A percentile compares a stretch with the other conserved stretches of the same genome.
phyloP scores from a whole-genome alignment of 2,888 invertebrate species.

The Pinctada fucata region DNA sequence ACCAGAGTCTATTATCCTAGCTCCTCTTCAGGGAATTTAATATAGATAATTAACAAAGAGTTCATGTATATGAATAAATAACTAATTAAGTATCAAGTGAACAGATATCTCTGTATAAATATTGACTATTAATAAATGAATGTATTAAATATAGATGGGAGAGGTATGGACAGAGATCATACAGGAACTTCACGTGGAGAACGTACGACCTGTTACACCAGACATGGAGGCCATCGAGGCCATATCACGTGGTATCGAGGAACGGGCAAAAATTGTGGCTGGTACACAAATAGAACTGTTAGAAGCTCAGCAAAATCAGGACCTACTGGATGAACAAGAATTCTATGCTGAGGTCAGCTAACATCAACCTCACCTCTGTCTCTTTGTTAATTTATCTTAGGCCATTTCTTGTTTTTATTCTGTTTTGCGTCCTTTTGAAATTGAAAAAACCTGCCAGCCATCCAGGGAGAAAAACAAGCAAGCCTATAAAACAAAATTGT shows the following conservation, averaged over 20 bases:
- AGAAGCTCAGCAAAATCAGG: slow-evolving; percentile 74
- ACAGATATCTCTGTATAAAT: too few relatives aligned
- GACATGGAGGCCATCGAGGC: slow-evolving; percentile 76
- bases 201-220: slow-evolving; percentile 75
- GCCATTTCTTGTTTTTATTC: too few relatives aligned
- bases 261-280: slow-evolving; percentile 71
- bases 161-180: slow-evolving; percentile 77
- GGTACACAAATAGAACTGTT: slow-evolving; percentile 73
- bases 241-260: slow-evolving; percentile 73
- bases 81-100: too few relatives aligned
- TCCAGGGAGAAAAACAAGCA: too few relatives aligned
- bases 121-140: too few relatives aligned
- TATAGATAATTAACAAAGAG: too few relatives aligned
- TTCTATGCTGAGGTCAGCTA: slow-evolving; percentile 74
- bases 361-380: not conserved
- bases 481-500: too few relatives aligned
- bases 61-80: too few relatives aligned
- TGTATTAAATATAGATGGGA: slow-evolving; percentile 63
- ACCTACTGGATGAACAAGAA: slow-evolving; percentile 75
- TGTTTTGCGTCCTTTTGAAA: too few relatives aligned
- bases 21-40: too few relatives aligned
- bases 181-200: slow-evolving; percentile 71
- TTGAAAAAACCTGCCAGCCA: too few relatives aligned
- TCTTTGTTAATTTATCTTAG: not conserved
- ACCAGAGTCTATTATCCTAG: too few relatives aligned